phyloP scores from a whole-genome alignment of 2,113 vertebrate genomes.

The Craseonycteris thonglongyai region DNA sequence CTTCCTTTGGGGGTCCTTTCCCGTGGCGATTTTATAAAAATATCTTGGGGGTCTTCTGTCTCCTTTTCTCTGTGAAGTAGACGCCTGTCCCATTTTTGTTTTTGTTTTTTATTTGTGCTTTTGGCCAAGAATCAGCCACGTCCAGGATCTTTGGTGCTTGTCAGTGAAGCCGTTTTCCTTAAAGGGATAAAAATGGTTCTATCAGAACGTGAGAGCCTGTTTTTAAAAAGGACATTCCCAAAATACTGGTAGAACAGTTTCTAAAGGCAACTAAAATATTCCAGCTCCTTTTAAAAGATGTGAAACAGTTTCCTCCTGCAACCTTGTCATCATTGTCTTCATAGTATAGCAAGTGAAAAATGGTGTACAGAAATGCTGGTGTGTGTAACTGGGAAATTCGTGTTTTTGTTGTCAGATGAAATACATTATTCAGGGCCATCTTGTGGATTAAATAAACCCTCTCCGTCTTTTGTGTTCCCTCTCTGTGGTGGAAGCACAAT shows the following conservation, averaged over 20 bases:
- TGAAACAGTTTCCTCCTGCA: not conserved
- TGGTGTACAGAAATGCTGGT: not conserved
- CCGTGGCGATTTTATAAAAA: not conserved
- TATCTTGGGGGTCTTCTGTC: not conserved
- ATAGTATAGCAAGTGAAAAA: not conserved
- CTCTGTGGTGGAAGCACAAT: not conserved
- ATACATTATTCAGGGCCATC: constrained; percentile 38
- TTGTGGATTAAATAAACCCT: constrained; percentile 48
- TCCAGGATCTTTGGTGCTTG: not conserved
- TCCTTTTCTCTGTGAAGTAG: not conserved
- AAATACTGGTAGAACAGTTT: not conserved
- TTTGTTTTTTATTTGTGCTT: constrained; percentile 8
- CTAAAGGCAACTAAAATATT: constrained; percentile 18
- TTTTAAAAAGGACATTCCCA: constrained; percentile 22
- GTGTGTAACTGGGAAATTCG: not conserved
- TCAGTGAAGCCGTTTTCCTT: not conserved
- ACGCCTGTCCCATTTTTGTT: not conserved
- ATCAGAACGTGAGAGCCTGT: constrained; percentile 13
- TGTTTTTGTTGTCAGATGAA: constrained; percentile 21
- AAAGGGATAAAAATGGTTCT: constrained; percentile 22
- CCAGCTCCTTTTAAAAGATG: not conserved
- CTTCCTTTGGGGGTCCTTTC: not conserved
- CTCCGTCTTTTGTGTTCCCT: constrained; percentile 38
- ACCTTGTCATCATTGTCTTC: not conserved
- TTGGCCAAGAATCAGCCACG: not conserved